A percentile compares a stretch with the other conserved stretches of the same genome.
Evolutionary conservation across 2,797 vertebrate genomes (phyloP).

Genomic region (Limosa lapponica): DNA sequence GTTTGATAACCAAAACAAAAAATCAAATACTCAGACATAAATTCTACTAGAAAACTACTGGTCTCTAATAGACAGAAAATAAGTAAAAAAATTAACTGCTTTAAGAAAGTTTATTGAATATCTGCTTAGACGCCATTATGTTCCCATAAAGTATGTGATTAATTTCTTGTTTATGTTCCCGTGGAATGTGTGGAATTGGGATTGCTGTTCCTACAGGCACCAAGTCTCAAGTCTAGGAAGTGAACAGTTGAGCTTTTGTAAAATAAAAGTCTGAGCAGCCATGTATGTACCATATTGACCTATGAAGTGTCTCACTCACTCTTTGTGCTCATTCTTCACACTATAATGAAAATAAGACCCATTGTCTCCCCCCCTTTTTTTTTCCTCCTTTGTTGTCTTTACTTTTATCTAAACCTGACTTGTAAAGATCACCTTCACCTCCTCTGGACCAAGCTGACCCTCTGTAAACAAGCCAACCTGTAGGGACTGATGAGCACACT

Average conservation of each 20-base stretch:
- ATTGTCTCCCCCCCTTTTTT: background rate
- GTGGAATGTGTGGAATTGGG: background rate
- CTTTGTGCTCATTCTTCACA: background rate
- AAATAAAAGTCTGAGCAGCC: background rate
- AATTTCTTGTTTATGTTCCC: background rate
- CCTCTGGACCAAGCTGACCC: background rate
- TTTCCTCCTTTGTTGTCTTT: rapidly evolving
- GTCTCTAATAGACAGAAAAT: background rate
- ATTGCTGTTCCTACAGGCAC: background rate
- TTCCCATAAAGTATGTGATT: background rate
- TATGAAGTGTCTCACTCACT: background rate
- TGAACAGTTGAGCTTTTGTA: background rate
- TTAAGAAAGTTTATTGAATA: background rate
- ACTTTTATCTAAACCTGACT: background rate
- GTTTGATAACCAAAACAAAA: background rate
- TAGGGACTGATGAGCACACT: rapidly evolving
- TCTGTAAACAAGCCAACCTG: background rate
- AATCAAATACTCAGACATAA: background rate
- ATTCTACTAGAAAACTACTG: background rate
- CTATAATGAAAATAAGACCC: background rate
- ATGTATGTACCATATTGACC: background rate
- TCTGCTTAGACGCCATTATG: background rate
- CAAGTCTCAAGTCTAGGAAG: background rate
- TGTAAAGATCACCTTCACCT: background rate
- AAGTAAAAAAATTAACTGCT: background rate